Evolutionary conservation across 2,113 vertebrate species (phyloP).

Genomic region (Gorsachius goisagi): DNA sequence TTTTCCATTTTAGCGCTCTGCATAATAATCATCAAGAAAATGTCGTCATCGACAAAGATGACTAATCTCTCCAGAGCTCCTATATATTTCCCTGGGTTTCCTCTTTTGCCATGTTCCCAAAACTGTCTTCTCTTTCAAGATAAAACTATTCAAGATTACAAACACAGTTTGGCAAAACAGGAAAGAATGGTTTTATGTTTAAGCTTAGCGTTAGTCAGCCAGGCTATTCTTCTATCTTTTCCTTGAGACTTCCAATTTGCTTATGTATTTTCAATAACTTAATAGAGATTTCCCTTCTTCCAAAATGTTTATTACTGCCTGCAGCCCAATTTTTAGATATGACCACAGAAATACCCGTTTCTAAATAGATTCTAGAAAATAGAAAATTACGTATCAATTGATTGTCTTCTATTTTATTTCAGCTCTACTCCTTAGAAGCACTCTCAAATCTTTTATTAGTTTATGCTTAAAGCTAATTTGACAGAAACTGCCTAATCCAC

Average conservation of each 20-base stretch:
- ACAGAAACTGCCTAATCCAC: not conserved
- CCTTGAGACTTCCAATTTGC: not conserved
- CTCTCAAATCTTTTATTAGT: not conserved
- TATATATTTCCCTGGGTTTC: not conserved
- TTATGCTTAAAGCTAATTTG: not conserved
- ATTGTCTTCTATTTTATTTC: not conserved
- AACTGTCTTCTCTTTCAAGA: conserved; percentile 6
- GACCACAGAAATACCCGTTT: not conserved
- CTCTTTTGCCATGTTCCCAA: conserved; percentile 28
- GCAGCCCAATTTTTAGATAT: not conserved
- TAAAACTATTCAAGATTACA: conserved; percentile 35
- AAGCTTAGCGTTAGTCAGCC: not conserved
- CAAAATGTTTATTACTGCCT: not conserved
- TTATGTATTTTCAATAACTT: not conserved
- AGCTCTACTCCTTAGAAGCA: not conserved
- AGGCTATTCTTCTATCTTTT: conserved; percentile 21
- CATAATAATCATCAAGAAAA: conserved; percentile 17
- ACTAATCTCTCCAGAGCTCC: conserved; percentile 13
- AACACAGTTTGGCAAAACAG: not conserved
- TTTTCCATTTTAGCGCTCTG: conserved; percentile 40
- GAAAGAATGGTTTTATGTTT: not conserved
- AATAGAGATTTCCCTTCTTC: not conserved
- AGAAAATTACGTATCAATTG: not conserved
- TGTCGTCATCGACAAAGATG: not conserved
- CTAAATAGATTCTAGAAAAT: not conserved